These are phyloP conservation scores for Cygnus olor DNA, from an alignment of 2,797 vertebrate species.

Conservation along the genomic window DNA sequence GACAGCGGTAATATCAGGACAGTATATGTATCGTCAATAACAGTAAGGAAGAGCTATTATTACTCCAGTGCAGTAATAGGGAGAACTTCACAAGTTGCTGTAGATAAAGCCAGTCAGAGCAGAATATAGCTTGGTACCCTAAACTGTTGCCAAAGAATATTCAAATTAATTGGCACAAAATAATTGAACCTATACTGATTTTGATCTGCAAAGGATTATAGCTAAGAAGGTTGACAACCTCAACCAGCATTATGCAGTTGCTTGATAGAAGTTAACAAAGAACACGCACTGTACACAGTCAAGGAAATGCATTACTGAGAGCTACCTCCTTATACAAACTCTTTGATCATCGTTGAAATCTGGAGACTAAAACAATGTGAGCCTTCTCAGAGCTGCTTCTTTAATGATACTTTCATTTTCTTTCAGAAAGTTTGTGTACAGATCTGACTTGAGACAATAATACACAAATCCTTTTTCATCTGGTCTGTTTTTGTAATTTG, in stretches of 20 bases:
- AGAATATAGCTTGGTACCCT: not conserved
- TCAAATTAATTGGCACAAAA: not conserved
- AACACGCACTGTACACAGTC: not conserved
- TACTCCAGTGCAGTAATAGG: not conserved
- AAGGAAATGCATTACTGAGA: not conserved
- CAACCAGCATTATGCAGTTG: not conserved
- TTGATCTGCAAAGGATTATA: not conserved
- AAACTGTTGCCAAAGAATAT: not conserved
- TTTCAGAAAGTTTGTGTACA: not conserved
- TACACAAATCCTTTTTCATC: not conserved
- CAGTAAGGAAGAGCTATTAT: not conserved
- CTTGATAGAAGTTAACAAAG: not conserved
- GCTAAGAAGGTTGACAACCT: not conserved
- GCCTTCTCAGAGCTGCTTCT: not conserved
- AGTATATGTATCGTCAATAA: not conserved
- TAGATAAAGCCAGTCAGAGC: not conserved
- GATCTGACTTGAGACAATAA: not conserved
- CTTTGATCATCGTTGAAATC: not conserved
- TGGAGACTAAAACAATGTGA: not conserved
- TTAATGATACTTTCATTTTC: not conserved
- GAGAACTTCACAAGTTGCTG: not conserved
- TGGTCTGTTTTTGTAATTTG: not conserved
- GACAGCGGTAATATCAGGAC: rapidly evolving
- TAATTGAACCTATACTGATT: not conserved
- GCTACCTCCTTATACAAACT: not conserved